Base-by-base conservation (phyloP, 2,888 invertebrate genomes). In the Holacanthella duospinosa region DNA sequence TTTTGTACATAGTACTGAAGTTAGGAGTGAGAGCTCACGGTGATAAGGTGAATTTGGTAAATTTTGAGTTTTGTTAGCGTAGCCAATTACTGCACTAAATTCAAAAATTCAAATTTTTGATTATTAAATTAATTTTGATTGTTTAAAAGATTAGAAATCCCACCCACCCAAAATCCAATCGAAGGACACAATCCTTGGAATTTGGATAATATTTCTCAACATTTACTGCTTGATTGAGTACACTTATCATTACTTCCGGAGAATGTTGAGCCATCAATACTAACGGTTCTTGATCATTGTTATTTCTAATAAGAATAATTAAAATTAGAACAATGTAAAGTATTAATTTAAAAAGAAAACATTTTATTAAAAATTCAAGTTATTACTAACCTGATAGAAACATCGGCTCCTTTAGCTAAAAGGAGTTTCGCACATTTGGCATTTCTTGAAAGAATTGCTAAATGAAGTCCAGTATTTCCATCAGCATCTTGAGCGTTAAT, bases 381-480 rank as follows among this genome's bases (percentile, higher is more conserved):
- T n/a, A n/a, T n/a, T n/a, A n/a, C n/a, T n/a, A n/a, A 69, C 70
- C 57, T 66, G 1, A 90, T 88, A 19, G 89, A 89, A 26, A 92
- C 86, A 79, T 92, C 90, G 55, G 90, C 91, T 2, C 90, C 91
- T 75, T 88, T 86, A 74, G 85, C 87, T 66, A 92, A 86, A 67
- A 92, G 78, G 69, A 88, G 84, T 76, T 91, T 89, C 1, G 90
- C 90, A 76, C 90, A 90, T 73, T 87, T 86, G 0, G 88, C 86
- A 48, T 90, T 79, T 48, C 91, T 90, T 75, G 90, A 90, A n/a
- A 90, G 78, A 1, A 90, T 89, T 2, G 91, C 91, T 67, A 92
- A 82, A 76, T 92, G 91, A 43, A 92, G 79, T 0, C 91, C 87
- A 1, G 89, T 89, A 75, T 89, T 89, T 0, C 91, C 91, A 74